Evolutionary conservation across 2,797 vertebrate genomes (phyloP).

Genomic region (Eospalax fontanierii): DNA sequence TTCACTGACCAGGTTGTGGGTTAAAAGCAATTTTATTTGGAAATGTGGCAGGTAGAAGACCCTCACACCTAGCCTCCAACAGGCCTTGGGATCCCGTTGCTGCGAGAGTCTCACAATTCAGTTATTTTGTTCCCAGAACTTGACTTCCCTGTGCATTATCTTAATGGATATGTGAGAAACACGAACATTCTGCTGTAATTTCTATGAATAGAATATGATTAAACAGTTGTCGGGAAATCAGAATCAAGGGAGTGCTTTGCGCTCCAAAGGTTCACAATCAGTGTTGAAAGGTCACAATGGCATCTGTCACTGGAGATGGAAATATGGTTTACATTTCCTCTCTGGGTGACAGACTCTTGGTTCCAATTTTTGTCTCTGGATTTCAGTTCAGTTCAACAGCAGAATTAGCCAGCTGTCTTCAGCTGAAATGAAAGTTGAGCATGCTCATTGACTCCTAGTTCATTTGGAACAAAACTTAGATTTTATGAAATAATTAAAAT

Average conservation of each 20-base stretch:
- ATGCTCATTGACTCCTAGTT: constrained; percentile 40
- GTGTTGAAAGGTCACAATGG: constrained; percentile 31
- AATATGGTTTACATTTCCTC: not conserved
- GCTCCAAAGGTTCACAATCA: constrained; percentile 57
- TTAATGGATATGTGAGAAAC: constrained; percentile 65
- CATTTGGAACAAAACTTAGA: constrained; percentile 63
- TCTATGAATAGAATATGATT: constrained; percentile 81
- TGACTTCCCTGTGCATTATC: constrained; percentile 68
- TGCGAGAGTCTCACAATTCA: not conserved
- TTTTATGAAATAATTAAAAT: constrained; percentile 66
- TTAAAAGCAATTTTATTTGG: constrained; percentile 38
- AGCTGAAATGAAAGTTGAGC: constrained; percentile 42
- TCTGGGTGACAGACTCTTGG: not conserved
- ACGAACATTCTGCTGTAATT: constrained; percentile 72
- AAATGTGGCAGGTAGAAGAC: constrained; percentile 4
- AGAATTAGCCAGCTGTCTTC: constrained; percentile 50
- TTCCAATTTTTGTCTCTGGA: constrained; percentile 38
- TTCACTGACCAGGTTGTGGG: constrained; percentile 43
- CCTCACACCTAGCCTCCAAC: not conserved
- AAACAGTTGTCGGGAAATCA: constrained; percentile 65
- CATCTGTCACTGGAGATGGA: constrained; percentile 11
- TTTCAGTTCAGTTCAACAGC: constrained; percentile 58
- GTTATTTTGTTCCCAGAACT: constrained; percentile 72
- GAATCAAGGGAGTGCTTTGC: constrained; percentile 67
- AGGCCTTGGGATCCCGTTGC: not conserved